Base-by-base conservation (phyloP, 2,888 invertebrate species). In the Nomada flava region DNA sequence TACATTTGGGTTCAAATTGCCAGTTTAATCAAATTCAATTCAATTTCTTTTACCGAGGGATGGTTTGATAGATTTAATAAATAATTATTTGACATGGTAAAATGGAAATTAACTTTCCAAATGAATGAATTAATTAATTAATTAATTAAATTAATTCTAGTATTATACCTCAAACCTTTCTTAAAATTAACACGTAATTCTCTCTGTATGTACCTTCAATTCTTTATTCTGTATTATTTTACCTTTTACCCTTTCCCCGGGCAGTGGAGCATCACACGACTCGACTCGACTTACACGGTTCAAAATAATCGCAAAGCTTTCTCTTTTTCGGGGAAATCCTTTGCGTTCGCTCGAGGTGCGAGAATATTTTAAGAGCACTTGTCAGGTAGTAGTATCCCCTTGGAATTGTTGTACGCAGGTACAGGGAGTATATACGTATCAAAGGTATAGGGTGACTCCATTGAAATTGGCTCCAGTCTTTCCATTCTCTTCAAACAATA, bases 321-420 rank as follows among this genome's bases (percentile, higher is more conserved):
- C 44, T 57, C 68, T 57, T 69, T 69, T 44, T 68, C 67, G 44
- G 20, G 7, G 20, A 60, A 60, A 20, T 60, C 47, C 47, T 47
- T 70, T 70, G 20, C 15, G 36, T 70, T 70, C 70, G 11, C 50
- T 70, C 60, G 70, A 60, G 67, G 20, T 29, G n/a, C n/a, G 29
- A 52, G 57, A 57, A 69, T 60, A 70, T 23, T 50, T 10, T 36
- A 60, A 60, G 59, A 13, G 60, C 10, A 36, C 50, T 50, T 36
- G 50, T 9, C 20, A 20, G 20, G 53, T 18, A 10, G 11, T 26
- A 52, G 42, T 47, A 29, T 10, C 29, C 26, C 47, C 26, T 15
- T 29, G 69, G n/a, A 26, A 69, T 67, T 55, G 53, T 67, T 42
- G 42, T 67, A 42, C 67, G 36, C 47, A 47, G 59, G 59, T 10